Conservation (phyloP, 2,113 vertebrate genomes). For the Nycticryphes semicollaris region DNA sequence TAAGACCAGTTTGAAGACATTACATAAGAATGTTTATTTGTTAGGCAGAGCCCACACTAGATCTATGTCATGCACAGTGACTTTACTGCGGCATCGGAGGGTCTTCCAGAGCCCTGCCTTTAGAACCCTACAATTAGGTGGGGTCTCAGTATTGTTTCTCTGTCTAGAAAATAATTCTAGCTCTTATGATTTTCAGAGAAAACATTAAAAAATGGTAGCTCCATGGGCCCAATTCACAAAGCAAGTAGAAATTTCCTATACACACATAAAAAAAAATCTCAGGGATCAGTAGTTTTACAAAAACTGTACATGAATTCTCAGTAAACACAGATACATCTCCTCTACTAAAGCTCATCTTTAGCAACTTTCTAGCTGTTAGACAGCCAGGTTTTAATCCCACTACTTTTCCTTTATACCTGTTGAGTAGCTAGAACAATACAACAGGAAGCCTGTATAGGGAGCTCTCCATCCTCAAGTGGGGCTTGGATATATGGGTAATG, state of each 20-base stretch:
- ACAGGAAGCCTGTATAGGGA: neutral
- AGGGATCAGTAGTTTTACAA: neutral
- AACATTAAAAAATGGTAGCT: neutral
- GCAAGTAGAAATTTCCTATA: neutral
- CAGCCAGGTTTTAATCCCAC: neutral
- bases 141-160: neutral
- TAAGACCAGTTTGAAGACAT: neutral
- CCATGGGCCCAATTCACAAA: neutral
- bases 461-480: neutral
- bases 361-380: neutral
- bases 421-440: neutral
- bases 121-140: neutral
- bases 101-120: neutral
- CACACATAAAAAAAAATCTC: neutral
- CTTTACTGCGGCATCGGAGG: neutral
- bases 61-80: neutral
- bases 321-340: neutral
- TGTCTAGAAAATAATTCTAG: neutral
- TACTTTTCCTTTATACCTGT: neutral
- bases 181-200: neutral
- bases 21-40: neutral
- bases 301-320: neutral
- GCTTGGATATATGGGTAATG: neutral
- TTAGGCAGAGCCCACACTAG: neutral
- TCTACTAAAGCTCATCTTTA: neutral